Evolutionary conservation across 35 echinoderm and acorn worm species (phyloP), one percentile per base, ranked within the genome.

Genomic region (Lytechinus variegatus): DNA sequence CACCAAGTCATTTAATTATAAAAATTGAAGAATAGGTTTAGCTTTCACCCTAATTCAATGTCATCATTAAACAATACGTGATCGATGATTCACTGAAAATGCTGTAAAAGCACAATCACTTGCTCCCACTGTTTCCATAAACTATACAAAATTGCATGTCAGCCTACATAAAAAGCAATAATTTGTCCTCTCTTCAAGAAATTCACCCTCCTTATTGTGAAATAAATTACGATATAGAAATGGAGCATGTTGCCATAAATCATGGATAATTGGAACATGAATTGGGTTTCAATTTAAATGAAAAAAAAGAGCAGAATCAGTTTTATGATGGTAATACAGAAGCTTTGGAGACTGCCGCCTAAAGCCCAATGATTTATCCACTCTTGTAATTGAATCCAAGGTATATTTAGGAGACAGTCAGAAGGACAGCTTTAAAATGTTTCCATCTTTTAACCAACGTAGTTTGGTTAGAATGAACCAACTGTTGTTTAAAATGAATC

Each of bases 221-320:
- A n/a, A 79, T 79, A 79, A 79, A 79, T 79, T 79, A 24, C n/a
- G 21, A 16, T 79, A 79, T 79, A 79, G 14, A 79, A 79, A 79
- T 79, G 21, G 66, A 24, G 66, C 66, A 24, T 16, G 16, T 24
- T 24, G 66, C n/a, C 66, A 79, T 79, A 79, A 79, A 79, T 79
- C 66, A 79, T 79, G 66, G 16, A 79, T 79, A 79, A 79, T 79
- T 79, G 66, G 66, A 79, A 79, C 66, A 79, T 79, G 66, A 79
- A 79, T 79, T 79, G 66, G 66, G 66, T 79, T 79, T 79, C 66
- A 79, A 79, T 79, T 79, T 79, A 24, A 79, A 24, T 79, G 66
- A 79, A 79, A 24, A 79, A 72, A 21, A 24, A 24, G 66, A 79
- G 24, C 6, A 79, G n/a, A 24, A 79, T 79, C 16, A 79, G 66